phyloP scores from a whole-genome alignment of 2,888 invertebrate genomes.

The Lasioglossum zephyrum region DNA sequence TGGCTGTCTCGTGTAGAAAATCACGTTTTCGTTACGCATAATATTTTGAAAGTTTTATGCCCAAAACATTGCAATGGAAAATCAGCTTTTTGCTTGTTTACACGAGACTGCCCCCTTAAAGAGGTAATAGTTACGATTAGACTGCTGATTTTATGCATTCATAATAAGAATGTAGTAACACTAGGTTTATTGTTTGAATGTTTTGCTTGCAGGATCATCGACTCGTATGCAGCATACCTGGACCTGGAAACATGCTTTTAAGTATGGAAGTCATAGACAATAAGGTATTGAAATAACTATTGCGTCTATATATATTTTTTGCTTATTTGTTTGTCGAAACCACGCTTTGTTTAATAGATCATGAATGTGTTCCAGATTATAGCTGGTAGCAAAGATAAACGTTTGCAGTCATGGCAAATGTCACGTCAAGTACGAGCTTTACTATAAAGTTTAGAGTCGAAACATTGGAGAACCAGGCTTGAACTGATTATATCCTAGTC shows the following conservation, averaged over 20 bases:
- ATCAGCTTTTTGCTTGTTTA: too few relatives aligned
- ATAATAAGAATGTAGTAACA: background rate
- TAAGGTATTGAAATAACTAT: slow-evolving; percentile 85
- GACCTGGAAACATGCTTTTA: slow-evolving; percentile 90
- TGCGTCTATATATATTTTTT: background rate
- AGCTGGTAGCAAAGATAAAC: slow-evolving; percentile 89
- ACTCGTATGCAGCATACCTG: slow-evolving; percentile 88
- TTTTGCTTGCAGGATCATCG: slow-evolving; percentile 80
- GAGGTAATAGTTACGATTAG: background rate
- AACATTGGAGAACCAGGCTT: slow-evolving; percentile 51
- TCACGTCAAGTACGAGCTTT: slow-evolving; percentile 83
- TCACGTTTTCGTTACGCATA: too few relatives aligned
- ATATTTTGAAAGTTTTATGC: too few relatives aligned
- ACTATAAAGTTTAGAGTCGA: slow-evolving; percentile 52
- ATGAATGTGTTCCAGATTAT: slow-evolving; percentile 86
- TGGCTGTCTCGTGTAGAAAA: background rate
- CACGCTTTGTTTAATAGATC: slow-evolving; percentile 1
- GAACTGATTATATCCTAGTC: slow-evolving; percentile 46
- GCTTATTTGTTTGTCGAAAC: background rate
- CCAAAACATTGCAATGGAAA: too few relatives aligned
- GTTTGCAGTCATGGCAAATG: slow-evolving; percentile 88
- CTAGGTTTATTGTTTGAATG: too few relatives aligned
- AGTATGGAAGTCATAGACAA: slow-evolving; percentile 89
- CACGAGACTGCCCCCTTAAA: background rate
- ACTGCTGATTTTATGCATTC: background rate